Percentiles rank a stretch among this genome's conserved stretches.
phyloP scores from a whole-genome alignment of 2,113 vertebrate species.

The Centropus unirufus region DNA sequence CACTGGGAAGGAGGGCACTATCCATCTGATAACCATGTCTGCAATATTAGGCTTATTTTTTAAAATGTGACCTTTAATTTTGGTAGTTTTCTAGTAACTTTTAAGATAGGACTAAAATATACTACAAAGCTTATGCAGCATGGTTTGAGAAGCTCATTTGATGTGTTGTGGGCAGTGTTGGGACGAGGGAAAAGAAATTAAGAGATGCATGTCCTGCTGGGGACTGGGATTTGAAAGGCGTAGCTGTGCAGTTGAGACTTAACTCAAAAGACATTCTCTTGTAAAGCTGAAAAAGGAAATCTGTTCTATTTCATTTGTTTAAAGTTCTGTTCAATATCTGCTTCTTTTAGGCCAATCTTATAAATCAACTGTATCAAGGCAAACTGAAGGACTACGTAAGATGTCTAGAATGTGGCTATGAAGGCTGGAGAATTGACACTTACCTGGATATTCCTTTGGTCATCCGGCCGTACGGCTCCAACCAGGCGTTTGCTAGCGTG shows the following conservation, averaged over 20 bases:
- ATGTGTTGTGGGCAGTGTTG: background rate
- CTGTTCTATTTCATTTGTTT: rapidly evolving
- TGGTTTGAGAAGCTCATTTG: background rate
- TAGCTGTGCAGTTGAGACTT: background rate
- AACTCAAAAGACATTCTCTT: background rate
- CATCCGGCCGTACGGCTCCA: constrained; percentile 96
- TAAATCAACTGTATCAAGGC: constrained; percentile 98
- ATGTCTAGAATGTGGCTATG: constrained; percentile 96
- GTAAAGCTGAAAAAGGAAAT: background rate
- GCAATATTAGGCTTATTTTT: background rate
- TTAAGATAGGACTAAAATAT: background rate
- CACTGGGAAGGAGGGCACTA: background rate
- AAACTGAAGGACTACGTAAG: constrained; percentile 99
- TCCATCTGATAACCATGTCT: background rate
- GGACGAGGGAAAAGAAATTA: background rate
- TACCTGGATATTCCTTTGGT: constrained; percentile 98
- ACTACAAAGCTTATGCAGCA: rapidly evolving
- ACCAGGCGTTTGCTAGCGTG: constrained; percentile 96
- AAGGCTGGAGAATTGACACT: constrained; percentile 97
- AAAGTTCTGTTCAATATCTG: background rate
- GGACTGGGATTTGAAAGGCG: background rate
- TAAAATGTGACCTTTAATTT: background rate
- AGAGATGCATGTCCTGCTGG: background rate
- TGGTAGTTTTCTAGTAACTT: background rate
- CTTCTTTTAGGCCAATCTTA: constrained; percentile 92